Conservation (phyloP, 2,113 vertebrate genomes). For the Phrynosoma blainvillii region DNA sequence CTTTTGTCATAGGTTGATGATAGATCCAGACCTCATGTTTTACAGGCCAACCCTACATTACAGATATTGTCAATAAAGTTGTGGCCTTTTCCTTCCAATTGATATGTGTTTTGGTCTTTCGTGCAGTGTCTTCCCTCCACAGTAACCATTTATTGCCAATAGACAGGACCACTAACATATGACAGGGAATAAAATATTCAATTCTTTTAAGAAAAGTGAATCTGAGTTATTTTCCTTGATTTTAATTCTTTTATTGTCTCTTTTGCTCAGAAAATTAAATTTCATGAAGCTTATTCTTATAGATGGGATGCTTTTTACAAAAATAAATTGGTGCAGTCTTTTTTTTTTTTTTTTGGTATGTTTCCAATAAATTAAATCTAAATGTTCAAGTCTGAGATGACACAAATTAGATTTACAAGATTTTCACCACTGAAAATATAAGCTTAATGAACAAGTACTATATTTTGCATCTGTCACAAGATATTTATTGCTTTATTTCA, state of each 20-base stretch:
- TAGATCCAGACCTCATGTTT: too few species aligned
- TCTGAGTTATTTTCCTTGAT: not conserved
- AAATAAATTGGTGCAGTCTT: slow-evolving; percentile 60
- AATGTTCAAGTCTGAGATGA: slow-evolving; percentile 58
- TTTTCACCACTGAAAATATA: slow-evolving; percentile 58
- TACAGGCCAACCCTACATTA: too few species aligned
- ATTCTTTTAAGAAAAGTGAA: slow-evolving; percentile 19
- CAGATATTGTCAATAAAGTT: too few species aligned
- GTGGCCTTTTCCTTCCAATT: too few species aligned
- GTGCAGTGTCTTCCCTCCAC: too few species aligned
- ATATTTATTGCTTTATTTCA: slow-evolving; percentile 70
- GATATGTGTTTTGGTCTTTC: too few species aligned
- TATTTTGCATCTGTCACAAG: slow-evolving; percentile 61
- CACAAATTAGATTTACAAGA: slow-evolving; percentile 65
- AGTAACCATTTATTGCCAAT: too few species aligned
- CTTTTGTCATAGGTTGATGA: too few species aligned
- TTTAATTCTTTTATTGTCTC: slow-evolving; percentile 38
- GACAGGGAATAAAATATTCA: not conserved
- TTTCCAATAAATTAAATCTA: slow-evolving; percentile 67
- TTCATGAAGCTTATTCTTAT: slow-evolving; percentile 59
- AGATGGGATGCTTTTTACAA: slow-evolving; percentile 61
- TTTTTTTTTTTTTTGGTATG: slow-evolving; percentile 32
- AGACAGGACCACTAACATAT: not conserved
- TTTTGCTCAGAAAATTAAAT: slow-evolving; percentile 64
- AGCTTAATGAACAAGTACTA: slow-evolving; percentile 47